Evolutionary conservation across 2,113 vertebrate species (phyloP), one percentile per base, ranked within the genome.

Genomic region (Malurus elegans): DNA sequence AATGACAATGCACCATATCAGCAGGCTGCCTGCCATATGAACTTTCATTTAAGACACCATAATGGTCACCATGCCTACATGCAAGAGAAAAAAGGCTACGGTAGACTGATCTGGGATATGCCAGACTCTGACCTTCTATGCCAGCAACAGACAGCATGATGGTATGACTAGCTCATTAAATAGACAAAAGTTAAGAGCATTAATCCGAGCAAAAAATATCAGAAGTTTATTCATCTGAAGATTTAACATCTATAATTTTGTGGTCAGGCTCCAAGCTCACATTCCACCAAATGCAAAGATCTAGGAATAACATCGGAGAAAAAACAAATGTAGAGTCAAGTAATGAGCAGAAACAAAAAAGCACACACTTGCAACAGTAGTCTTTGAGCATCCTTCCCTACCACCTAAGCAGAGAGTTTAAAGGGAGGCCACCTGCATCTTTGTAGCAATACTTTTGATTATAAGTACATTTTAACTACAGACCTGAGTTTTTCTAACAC

Each of bases 51-150:
- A 18, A 47, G 44, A 50, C 18, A 72, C 24, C 24, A 21, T 4
- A 47, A 57, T 10, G 57, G 57, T 85, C 29, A 45, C 34, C 1
- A 3, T n/a, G 71, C 40, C 71, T 32, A 78, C 0, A 0, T 31
- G 73, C 64, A 80, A 72, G 57, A 81, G 50, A 45, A 66, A 56
- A 71, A 89, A 29, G 42, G 38, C 34, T 56, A 70, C 38, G 65
- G 38, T 38, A 64, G 42, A 42, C 17, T 66, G 36, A 45, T 11
- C 17, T 1, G 12, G 25, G 42, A 80, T 38, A 19, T 70, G 60
- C 13, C 36, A 66, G n/a, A 56, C 78, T 79, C 56, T n/a, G 12
- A 81, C 14, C 56, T 42, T n/a, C 60, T 23, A 19, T 28, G 65
- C 29, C 47, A 90, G 61, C 34, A 47, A 60, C 5, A 79, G 16